A percentile compares a stretch with the other conserved stretches of the same genome.
Conservation (phyloP, 2,888 invertebrate species). For the Rhingia campestris region DNA sequence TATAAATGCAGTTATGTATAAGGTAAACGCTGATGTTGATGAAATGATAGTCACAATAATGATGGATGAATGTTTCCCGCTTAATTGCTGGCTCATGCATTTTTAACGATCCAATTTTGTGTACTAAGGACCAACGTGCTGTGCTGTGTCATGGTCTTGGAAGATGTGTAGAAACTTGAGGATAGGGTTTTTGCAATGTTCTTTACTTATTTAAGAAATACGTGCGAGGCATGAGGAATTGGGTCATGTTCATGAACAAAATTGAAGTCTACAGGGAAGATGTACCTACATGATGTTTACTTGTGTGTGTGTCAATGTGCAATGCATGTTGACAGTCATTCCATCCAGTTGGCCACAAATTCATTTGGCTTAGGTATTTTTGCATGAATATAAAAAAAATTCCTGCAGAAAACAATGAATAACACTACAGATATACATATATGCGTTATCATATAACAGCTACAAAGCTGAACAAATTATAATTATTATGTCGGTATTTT, state of each 20-base stretch:
- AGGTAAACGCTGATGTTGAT: background rate
- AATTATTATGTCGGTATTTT: too few relatives aligned
- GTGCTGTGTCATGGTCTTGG: slow-evolving; percentile 6
- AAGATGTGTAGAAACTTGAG: background rate
- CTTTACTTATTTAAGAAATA: slow-evolving; percentile 3
- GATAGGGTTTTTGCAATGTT: background rate
- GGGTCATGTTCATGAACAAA: background rate
- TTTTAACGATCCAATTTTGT: slow-evolving; percentile 9
- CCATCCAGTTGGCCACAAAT: too few relatives aligned
- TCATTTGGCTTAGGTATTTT: too few relatives aligned
- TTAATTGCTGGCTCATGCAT: slow-evolving; percentile 16
- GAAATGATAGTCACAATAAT: background rate
- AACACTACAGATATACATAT: too few relatives aligned
- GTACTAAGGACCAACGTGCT: slow-evolving; percentile 14
- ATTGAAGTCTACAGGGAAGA: background rate
- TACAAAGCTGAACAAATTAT: too few relatives aligned
- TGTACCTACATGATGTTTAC: background rate
- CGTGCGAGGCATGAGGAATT: slow-evolving; percentile 23
- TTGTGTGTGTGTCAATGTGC: too few relatives aligned
- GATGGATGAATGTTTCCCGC: background rate
- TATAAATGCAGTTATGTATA: background rate
- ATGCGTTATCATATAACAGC: too few relatives aligned
- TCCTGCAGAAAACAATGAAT: too few relatives aligned
- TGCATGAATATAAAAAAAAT: too few relatives aligned
- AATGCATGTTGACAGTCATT: too few relatives aligned